phyloP scores from a whole-genome alignment of 2,797 vertebrate species.

The Tokudaia tokunoshimensis region DNA sequence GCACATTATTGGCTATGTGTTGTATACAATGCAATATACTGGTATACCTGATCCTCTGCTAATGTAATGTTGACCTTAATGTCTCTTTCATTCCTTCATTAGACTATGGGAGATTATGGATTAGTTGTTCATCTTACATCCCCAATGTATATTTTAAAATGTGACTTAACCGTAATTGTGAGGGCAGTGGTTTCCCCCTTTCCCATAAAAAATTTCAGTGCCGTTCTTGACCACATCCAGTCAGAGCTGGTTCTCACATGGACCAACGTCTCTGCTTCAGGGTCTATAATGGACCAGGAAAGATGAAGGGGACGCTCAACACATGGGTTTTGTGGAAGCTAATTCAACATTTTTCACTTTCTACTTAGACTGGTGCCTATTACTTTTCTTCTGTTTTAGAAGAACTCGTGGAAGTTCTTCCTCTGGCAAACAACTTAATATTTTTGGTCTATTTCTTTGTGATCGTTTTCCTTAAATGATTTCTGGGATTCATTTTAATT shows the following conservation, averaged over 20 bases:
- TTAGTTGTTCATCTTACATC: not conserved
- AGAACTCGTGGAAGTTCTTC: not conserved
- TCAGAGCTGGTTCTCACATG: not conserved
- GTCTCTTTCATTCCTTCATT: not conserved
- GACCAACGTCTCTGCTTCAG: not conserved
- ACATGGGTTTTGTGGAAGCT: not conserved
- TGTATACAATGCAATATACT: not conserved
- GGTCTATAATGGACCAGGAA: not conserved
- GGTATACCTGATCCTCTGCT: not conserved
- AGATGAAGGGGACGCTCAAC: not conserved
- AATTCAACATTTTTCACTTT: not conserved
- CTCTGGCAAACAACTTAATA: constrained; percentile 29
- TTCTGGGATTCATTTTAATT: not conserved
- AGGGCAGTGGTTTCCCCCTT: constrained; percentile 13
- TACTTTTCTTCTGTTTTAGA: constrained; percentile 29
- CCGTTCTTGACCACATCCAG: not conserved
- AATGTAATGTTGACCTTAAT: not conserved
- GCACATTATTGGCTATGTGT: not conserved
- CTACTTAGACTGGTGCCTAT: not conserved
- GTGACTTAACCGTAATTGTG: not conserved
- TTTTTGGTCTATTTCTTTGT: constrained; percentile 21
- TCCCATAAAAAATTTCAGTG: not conserved
- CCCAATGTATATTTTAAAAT: not conserved
- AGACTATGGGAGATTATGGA: not conserved
- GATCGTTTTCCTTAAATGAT: constrained; percentile 38